phyloP scores from a whole-genome alignment of 2,888 invertebrate species.

The Cotesia congregata region DNA sequence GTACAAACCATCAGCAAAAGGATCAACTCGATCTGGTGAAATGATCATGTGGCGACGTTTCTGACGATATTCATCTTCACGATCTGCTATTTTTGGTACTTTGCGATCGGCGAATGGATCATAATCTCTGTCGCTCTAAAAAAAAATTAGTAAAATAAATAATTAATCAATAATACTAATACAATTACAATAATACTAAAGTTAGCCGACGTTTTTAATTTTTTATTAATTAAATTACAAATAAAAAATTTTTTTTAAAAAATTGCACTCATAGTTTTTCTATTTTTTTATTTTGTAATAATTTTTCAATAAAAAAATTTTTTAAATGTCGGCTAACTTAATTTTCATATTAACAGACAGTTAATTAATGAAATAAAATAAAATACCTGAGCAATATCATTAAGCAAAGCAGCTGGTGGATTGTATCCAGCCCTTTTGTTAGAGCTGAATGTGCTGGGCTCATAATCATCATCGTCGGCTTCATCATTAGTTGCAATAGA shows the following conservation, averaged over 20 bases:
- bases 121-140: constrained; percentile 89
- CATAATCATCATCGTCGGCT: constrained; percentile 93
- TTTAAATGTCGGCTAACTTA: too few species aligned
- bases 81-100: constrained; percentile 92
- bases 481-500: constrained; percentile 98
- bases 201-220: not conserved
- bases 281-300: constrained; percentile 22
- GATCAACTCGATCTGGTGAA: constrained; percentile 97
- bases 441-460: constrained; percentile 79
- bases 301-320: not conserved
- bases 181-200: not conserved
- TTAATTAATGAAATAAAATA: too few species aligned
- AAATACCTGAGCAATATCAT: constrained; percentile 88
- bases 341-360: too few species aligned
- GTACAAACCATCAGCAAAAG: constrained; percentile 95
- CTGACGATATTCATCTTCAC: constrained; percentile 97
- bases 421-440: constrained; percentile 84
- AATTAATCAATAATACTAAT: not conserved
- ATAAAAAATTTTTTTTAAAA: too few species aligned
- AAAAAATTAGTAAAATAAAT: constrained; percentile 43
- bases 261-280: not conserved
- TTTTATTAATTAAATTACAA: too few species aligned
- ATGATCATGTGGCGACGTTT: constrained; percentile 91
- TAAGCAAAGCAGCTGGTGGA: constrained; percentile 89
- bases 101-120: constrained; percentile 95